Conservation (phyloP, 2,113 vertebrate genomes). For the Oostethus manadensis region DNA sequence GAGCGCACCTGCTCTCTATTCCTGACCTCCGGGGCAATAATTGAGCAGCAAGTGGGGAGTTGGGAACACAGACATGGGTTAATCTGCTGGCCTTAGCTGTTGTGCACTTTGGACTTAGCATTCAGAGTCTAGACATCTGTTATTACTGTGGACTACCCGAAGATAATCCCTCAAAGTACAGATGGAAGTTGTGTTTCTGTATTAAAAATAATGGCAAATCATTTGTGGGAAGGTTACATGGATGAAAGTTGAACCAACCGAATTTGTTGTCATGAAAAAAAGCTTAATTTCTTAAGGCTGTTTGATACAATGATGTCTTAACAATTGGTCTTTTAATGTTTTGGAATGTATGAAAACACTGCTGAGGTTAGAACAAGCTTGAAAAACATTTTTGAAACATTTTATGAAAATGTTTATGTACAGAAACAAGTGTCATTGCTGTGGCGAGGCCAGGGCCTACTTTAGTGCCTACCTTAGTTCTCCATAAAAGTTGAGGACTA, state of each 20-base stretch:
- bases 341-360: too few relatives aligned
- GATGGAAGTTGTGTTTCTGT: not conserved
- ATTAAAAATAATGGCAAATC: not conserved
- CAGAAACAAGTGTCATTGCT: too few relatives aligned
- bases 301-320: too few relatives aligned
- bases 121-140: conserved; percentile 40
- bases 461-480: too few relatives aligned
- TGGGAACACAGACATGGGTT: conserved; percentile 56
- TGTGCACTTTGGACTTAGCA: conserved; percentile 48
- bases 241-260: not conserved
- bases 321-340: not conserved
- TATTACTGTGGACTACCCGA: conserved; percentile 39
- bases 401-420: too few relatives aligned
- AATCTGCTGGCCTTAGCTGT: conserved; percentile 62
- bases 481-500: too few relatives aligned
- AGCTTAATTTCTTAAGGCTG: not conserved
- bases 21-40: conserved; percentile 43
- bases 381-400: too few relatives aligned
- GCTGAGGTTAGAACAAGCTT: too few relatives aligned
- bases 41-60: conserved; percentile 43
- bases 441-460: too few relatives aligned
- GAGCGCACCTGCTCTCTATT: conserved; percentile 35
- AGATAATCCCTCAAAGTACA: conserved; percentile 31
- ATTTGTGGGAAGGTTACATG: not conserved
- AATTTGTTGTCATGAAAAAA: not conserved